Evolutionary conservation across 2,888 invertebrate species (phyloP).

Genomic region (Dichetophora obliterata): DNA sequence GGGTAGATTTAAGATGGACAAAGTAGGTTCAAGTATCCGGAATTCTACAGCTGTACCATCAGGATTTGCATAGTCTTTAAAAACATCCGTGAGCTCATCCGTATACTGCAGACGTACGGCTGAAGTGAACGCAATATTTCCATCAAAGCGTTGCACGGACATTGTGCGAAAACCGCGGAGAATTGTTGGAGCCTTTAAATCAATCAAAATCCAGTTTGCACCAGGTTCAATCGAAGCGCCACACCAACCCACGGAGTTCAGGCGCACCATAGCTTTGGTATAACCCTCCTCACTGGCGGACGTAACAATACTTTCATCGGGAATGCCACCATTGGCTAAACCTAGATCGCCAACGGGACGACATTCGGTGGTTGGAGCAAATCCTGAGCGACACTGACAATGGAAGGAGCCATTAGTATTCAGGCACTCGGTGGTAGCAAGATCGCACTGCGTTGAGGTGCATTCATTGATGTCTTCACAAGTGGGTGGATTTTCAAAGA

Average conservation of each 20-base stretch:
- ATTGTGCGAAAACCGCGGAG: slow-evolving; percentile 92
- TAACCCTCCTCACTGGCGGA: slow-evolving; percentile 87
- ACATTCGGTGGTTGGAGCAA: slow-evolving; percentile 87
- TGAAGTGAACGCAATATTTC: slow-evolving; percentile 88
- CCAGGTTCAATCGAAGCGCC: slow-evolving; percentile 88
- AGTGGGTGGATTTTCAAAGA: slow-evolving; percentile 85
- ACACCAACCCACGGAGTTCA: slow-evolving; percentile 92
- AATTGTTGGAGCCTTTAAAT: slow-evolving; percentile 89
- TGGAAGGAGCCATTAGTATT: slow-evolving; percentile 91
- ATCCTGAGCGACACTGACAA: slow-evolving; percentile 88
- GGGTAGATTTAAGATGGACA: slow-evolving; percentile 91
- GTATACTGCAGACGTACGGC: slow-evolving; percentile 89
- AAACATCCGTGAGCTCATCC: slow-evolving; percentile 88
- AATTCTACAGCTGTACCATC: slow-evolving; percentile 95
- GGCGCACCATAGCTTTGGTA: slow-evolving; percentile 83
- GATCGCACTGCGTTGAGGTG: slow-evolving; percentile 87
- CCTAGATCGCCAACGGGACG: slow-evolving; percentile 92
- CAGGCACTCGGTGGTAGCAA: slow-evolving; percentile 90
- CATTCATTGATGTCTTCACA: slow-evolving; percentile 96
- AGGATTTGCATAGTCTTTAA: slow-evolving; percentile 92
- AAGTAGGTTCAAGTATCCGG: slow-evolving; percentile 87
- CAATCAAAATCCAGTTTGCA: slow-evolving; percentile 89
- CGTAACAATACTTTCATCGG: slow-evolving; percentile 89
- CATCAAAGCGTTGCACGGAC: slow-evolving; percentile 86
- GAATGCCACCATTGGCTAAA: slow-evolving; percentile 83